Percentiles rank a stretch among this genome's conserved stretches.
These are phyloP conservation scores for Channa striata DNA, from an alignment of 2,797 vertebrate genomes.

Conservation along the genomic window DNA sequence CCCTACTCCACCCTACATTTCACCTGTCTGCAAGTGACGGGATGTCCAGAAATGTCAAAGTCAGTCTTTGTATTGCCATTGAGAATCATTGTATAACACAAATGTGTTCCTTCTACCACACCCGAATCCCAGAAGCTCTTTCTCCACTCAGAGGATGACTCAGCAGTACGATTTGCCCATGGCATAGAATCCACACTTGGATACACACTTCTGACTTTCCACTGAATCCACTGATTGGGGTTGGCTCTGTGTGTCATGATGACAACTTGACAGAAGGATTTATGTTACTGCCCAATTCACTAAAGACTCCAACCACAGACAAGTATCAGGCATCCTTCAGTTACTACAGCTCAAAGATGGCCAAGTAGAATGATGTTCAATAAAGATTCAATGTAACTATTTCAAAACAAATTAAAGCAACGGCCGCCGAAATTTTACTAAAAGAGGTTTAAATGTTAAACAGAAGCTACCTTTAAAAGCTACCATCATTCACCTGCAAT, in stretches of 20 bases:
- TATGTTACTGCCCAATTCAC: conserved; percentile 31
- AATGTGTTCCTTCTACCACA: conserved; percentile 28
- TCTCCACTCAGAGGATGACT: conserved; percentile 65
- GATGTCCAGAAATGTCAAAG: conserved; percentile 27
- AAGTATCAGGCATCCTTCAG: conserved; percentile 14
- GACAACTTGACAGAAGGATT: conserved; percentile 35
- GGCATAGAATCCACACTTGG: conserved; percentile 24
- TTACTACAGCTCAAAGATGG: conserved; percentile 5
- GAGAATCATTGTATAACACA: conserved; percentile 19
- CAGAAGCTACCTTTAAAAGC: not conserved
- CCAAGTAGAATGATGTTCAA: not conserved
- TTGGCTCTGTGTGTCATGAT: conserved; percentile 21
- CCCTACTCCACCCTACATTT: not conserved
- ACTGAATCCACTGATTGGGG: conserved; percentile 24
- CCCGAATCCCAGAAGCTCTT: conserved; percentile 23
- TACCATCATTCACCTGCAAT: not conserved
- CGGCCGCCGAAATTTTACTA: not conserved
- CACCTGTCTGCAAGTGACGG: not conserved
- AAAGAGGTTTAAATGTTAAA: not conserved
- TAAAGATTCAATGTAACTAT: not conserved
- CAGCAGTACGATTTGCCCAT: conserved; percentile 60
- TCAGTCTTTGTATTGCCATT: not conserved
- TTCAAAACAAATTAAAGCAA: not conserved
- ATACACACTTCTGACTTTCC: conserved; percentile 16
- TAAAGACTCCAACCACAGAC: conserved; percentile 31